These are phyloP conservation scores for Argyresthia albistria DNA, from an alignment of 2,888 invertebrate genomes.

Conservation along the genomic window DNA sequence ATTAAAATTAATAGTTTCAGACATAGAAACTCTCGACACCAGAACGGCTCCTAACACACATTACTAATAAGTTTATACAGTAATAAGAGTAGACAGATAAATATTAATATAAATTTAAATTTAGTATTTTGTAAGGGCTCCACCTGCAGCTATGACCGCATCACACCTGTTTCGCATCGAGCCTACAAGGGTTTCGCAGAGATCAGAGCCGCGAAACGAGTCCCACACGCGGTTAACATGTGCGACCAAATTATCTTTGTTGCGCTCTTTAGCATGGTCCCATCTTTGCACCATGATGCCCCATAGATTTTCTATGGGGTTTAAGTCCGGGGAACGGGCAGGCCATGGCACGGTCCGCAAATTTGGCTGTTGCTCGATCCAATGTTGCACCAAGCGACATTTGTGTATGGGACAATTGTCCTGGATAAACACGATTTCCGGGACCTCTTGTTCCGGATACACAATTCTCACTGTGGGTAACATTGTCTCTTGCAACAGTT, in stretches of 20 bases:
- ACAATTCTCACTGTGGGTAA: conserved; percentile 8
- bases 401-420: conserved; percentile 12
- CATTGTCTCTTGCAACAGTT: conserved; percentile 8
- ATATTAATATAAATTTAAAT: neutral
- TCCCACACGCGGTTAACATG: conserved; percentile 7
- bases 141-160: conserved; percentile 2
- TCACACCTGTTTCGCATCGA: conserved; percentile 10
- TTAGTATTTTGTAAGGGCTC: neutral
- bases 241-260: conserved; percentile 1
- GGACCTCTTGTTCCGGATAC: conserved; percentile 6
- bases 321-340: conserved; percentile 9
- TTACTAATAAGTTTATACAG: no score
- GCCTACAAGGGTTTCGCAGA: conserved; percentile 8
- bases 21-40: no score
- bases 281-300: conserved; percentile 11
- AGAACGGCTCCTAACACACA: no score
- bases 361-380: conserved; percentile 6
- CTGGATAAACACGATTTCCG: conserved; percentile 9
- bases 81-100: no score
- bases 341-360: conserved; percentile 7
- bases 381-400: conserved; percentile 5
- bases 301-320: conserved; percentile 12
- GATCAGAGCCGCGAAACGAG: conserved; percentile 6
- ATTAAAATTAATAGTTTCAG: no score
- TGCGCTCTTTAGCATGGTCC: conserved; percentile 7